Base-by-base conservation (phyloP, 64 coral and sea anemone species). In the Pachyseris speciosa region DNA sequence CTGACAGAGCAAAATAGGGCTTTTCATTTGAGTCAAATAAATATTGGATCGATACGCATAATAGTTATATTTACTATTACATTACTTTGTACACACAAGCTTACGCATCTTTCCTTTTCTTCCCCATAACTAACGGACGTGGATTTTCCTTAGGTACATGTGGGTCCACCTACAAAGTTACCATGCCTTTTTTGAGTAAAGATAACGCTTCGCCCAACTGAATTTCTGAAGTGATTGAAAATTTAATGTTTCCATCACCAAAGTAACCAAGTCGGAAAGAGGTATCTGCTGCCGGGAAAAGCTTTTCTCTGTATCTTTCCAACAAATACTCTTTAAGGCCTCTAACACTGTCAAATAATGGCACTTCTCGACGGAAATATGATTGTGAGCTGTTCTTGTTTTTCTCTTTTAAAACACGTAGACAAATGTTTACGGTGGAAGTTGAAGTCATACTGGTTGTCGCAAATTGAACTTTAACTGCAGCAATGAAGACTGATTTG, bases 401-500 rank as follows among this genome's bases (percentile, higher is more conserved):
- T 75, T 75, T 34, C 72, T 37, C 72, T 75, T 75, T 75, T 75
- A 75, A 75, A 75, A 75, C 72, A 75, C 72, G 34, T 48, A 75
- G 34, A 75, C 37, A 75, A 75, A 75, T 37, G 34, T 75, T 75
- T 75, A 75, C 72, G 33, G 72, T 75, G 72, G 52, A 58, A 58
- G 51, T 55, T 55, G 52, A 58, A 1, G 52, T 58, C 52, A 58
- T 58, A 20, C 0, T 58, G 52, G 52, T 58, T 58, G 7, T 58
- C 7, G 52, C 52, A 58, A 58, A 58, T 58, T 58, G 16, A 6
- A 58, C 52, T 58, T 58, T 58, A 58, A 0, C 52, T 6, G 52
- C 52, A 58, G 52, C 52, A 58, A 58, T 58, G 52, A 58, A 58
- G 52, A 58, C 52, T 20, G 7, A 58, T 58, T 58, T 58, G 52